Conservation (phyloP, 2,797 vertebrate species). For the Enteromius afrohamiltoni region DNA sequence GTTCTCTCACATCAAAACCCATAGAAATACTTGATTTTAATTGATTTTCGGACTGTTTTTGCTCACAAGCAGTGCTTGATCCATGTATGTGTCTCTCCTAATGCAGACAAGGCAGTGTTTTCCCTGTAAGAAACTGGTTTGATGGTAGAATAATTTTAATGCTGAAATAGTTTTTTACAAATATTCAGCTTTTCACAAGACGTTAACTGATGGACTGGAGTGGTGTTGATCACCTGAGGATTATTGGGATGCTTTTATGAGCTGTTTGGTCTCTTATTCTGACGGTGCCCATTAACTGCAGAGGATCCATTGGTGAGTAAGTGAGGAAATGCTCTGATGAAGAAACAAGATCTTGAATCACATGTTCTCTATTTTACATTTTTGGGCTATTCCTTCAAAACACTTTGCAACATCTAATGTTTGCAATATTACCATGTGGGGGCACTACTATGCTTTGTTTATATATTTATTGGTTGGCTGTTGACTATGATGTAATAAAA, state of each 20-base stretch:
- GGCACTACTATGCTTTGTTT: constrained; percentile 13
- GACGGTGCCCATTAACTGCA: background rate
- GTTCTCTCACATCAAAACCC: background rate
- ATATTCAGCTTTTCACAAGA: too few relatives aligned
- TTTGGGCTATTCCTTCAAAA: background rate
- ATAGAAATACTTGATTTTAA: too few relatives aligned
- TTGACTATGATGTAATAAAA: background rate
- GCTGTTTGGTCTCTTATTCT: background rate
- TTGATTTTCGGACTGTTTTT: background rate
- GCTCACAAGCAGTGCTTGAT: too few relatives aligned
- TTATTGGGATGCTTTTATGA: too few relatives aligned
- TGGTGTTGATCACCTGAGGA: too few relatives aligned
- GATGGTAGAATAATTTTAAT: too few relatives aligned
- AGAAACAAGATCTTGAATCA: background rate
- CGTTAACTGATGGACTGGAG: too few relatives aligned
- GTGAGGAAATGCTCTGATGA: background rate
- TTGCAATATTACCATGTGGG: background rate
- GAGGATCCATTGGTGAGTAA: background rate
- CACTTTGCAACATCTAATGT: background rate
- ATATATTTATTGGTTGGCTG: background rate
- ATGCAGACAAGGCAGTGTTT: too few relatives aligned
- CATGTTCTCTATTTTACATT: background rate
- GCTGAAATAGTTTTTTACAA: too few relatives aligned
- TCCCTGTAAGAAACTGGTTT: too few relatives aligned
- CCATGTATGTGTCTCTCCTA: too few relatives aligned